A percentile compares a stretch with the other conserved stretches of the same genome.
Evolutionary conservation across 2,113 vertebrate genomes (phyloP).

Genomic region (Larimichthys polyactis): DNA sequence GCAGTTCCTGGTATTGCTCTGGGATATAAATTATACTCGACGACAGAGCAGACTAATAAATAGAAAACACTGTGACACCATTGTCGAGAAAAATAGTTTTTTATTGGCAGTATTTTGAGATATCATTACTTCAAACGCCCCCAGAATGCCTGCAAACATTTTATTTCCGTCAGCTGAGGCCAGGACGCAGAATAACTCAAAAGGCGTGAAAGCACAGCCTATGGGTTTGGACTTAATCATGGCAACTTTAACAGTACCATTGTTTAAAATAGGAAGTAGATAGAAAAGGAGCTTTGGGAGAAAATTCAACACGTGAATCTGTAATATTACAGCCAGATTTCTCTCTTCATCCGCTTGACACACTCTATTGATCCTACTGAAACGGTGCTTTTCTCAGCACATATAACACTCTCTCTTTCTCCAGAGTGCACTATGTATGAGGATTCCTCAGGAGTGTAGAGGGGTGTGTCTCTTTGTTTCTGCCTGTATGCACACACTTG

Average conservation of each 20-base stretch:
- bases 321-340: constrained; percentile 5
- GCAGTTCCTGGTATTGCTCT: constrained; percentile 32
- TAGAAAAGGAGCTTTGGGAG: constrained; percentile 1
- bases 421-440: neutral
- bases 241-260: neutral
- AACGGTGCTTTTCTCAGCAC: neutral
- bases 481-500: constrained; percentile 1
- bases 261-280: constrained; percentile 28
- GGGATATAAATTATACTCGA: constrained; percentile 47
- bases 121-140: constrained; percentile 58
- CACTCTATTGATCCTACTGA: neutral
- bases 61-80: constrained; percentile 52
- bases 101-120: constrained; percentile 59
- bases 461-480: constrained; percentile 13
- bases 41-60: constrained; percentile 60
- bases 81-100: constrained; percentile 46
- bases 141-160: constrained; percentile 51
- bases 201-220: constrained; percentile 37
- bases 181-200: constrained; percentile 43
- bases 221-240: constrained; percentile 32
- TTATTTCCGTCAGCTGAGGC: constrained; percentile 50
- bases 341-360: neutral
- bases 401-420: neutral
- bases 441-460: constrained; percentile 39
- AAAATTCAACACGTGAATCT: neutral